These are phyloP conservation scores for Limnephilus marmoratus DNA, from an alignment of 2,888 invertebrate genomes.

Conservation along the genomic window DNA sequence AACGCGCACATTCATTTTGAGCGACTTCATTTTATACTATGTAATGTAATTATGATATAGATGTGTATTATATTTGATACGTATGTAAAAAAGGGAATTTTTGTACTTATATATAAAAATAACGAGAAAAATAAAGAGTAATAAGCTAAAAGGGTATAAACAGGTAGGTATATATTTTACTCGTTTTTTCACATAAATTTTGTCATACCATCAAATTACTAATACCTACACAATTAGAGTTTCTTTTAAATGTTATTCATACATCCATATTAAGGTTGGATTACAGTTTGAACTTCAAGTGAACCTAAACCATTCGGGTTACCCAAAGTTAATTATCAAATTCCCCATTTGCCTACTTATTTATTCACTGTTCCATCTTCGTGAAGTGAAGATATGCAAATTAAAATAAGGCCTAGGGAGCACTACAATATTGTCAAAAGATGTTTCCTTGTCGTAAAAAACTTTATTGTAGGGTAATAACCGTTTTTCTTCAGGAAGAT, in stretches of 20 bases:
- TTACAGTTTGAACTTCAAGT: background rate
- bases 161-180: no score
- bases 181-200: no score
- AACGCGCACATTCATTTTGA: no score
- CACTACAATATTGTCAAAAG: slow-evolving; percentile 54
- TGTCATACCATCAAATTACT: no score
- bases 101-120: no score
- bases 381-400: slow-evolving; percentile 59
- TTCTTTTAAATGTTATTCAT: background rate
- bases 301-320: background rate
- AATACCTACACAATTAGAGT: background rate
- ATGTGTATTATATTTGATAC: no score
- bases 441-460: slow-evolving; percentile 60
- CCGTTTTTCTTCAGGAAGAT: slow-evolving; percentile 55
- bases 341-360: background rate
- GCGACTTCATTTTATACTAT: no score
- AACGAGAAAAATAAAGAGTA: no score
- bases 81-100: no score
- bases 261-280: background rate
- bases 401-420: slow-evolving; percentile 51
- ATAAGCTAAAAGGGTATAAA: no score
- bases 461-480: slow-evolving; percentile 61
- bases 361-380: slow-evolving; percentile 16
- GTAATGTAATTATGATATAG: no score
- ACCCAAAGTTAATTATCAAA: background rate